A percentile compares a stretch with the other conserved stretches of the same genome.
Conservation (phyloP, 2,888 invertebrate genomes). For the Unio delphinus region DNA sequence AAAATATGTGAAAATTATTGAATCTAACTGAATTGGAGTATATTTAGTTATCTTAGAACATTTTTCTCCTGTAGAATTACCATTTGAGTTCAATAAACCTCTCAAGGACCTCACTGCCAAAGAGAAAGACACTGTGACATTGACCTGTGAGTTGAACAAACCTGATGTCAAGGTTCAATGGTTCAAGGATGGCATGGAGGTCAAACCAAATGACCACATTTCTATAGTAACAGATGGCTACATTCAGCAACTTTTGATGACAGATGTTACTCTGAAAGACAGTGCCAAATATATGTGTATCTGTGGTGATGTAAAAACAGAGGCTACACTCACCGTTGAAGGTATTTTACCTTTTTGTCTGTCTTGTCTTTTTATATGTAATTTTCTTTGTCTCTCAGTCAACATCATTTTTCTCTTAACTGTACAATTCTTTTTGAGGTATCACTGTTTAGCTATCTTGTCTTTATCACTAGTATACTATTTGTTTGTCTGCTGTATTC, state of each 20-base stretch:
- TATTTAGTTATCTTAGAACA: too few relatives aligned
- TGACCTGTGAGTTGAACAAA: conserved; percentile 94
- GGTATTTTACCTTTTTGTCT: conserved; percentile 33
- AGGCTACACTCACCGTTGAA: conserved; percentile 56
- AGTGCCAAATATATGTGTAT: conserved; percentile 54
- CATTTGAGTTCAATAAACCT: conserved; percentile 42
- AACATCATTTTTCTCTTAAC: neutral
- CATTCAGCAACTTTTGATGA: conserved; percentile 50
- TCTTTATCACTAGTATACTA: neutral
- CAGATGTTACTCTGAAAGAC: conserved; percentile 50
- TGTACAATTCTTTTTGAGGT: too few relatives aligned
- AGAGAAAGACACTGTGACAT: conserved; percentile 76
- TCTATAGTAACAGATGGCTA: conserved; percentile 83
- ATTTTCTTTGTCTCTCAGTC: neutral
- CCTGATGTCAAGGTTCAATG: conserved; percentile 93
- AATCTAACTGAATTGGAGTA: too few relatives aligned
- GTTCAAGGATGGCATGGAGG: conserved; percentile 83
- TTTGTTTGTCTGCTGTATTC: too few relatives aligned
- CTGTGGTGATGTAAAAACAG: conserved; percentile 50
- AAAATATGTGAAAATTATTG: too few relatives aligned
- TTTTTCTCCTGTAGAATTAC: conserved; percentile 33
- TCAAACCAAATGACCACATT: conserved; percentile 86
- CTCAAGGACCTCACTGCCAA: conserved; percentile 40
- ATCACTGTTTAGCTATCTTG: neutral
- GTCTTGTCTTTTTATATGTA: neutral